phyloP scores from a whole-genome alignment of 2,888 invertebrate species.

The Nomada lathburiana region DNA sequence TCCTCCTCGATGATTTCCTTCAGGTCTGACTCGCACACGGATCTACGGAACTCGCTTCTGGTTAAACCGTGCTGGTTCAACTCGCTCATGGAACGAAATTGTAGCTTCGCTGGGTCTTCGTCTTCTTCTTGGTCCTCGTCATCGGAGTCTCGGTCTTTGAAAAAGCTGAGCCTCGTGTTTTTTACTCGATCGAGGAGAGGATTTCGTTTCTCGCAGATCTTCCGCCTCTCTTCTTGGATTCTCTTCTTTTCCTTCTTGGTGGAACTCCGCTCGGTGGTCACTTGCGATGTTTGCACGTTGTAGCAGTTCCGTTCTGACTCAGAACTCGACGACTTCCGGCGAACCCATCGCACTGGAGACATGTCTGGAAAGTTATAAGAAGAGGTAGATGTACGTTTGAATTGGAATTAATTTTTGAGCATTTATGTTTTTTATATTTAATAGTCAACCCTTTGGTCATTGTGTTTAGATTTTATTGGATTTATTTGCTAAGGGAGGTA shows the following conservation, averaged over 20 bases:
- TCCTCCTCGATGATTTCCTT: constrained; percentile 77
- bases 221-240: constrained; percentile 84
- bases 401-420: neutral
- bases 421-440: no score
- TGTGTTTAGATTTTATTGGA: no score
- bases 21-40: constrained; percentile 79
- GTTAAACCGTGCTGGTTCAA: constrained; percentile 68
- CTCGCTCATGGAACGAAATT: constrained; percentile 78
- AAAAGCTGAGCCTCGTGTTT: constrained; percentile 89
- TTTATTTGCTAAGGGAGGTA: no score
- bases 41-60: constrained; percentile 77
- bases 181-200: constrained; percentile 90
- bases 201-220: constrained; percentile 88
- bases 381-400: neutral
- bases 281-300: constrained; percentile 86
- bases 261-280: constrained; percentile 84
- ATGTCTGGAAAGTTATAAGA: constrained; percentile 85
- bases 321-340: constrained; percentile 87
- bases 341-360: constrained; percentile 88
- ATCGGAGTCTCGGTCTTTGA: constrained; percentile 81
- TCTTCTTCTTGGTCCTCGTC: constrained; percentile 67
- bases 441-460: no score
- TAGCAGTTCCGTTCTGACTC: constrained; percentile 89
- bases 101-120: constrained; percentile 66
- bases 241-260: constrained; percentile 86